Evolutionary conservation across 1,140 invertebrate species (phyloP).

Genomic region (Cylas formicarius): DNA sequence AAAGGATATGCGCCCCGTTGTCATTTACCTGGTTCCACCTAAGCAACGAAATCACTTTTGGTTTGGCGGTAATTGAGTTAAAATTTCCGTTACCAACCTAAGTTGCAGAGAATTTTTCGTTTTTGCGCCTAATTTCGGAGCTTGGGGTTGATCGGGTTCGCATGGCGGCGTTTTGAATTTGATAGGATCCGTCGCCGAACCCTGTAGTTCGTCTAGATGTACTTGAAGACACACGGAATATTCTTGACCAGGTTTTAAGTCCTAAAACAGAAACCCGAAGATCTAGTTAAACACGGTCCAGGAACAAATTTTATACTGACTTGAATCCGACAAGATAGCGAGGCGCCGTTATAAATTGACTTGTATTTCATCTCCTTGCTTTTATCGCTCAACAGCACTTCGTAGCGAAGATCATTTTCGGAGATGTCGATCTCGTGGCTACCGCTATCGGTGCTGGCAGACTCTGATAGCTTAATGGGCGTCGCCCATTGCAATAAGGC

Average conservation of each 20-base stretch:
- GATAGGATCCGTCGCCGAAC: slow-evolving; percentile 45
- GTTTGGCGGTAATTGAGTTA: neutral
- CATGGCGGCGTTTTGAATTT: slow-evolving; percentile 58
- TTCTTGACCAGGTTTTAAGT: slow-evolving; percentile 72
- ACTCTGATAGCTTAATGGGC: slow-evolving; percentile 53
- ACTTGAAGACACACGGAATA: slow-evolving; percentile 64
- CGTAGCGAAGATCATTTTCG: slow-evolving; percentile 62
- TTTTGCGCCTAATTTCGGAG: slow-evolving; percentile 52
- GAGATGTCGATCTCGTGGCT: slow-evolving; percentile 42
- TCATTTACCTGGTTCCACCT: slow-evolving; percentile 62
- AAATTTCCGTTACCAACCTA: slow-evolving; percentile 7
- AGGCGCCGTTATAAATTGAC: slow-evolving; percentile 65
- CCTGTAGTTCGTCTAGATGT: slow-evolving; percentile 47
- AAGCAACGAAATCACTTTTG: neutral
- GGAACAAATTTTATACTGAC: neutral
- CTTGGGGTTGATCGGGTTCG: slow-evolving; percentile 54
- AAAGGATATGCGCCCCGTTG: slow-evolving; percentile 69
- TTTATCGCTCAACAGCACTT: slow-evolving; percentile 68
- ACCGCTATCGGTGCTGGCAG: slow-evolving; percentile 39
- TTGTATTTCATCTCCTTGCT: slow-evolving; percentile 70
- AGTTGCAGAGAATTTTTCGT: slow-evolving; percentile 53
- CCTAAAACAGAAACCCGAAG: slow-evolving; percentile 31
- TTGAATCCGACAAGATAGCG: slow-evolving; percentile 62
- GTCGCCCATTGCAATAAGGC: slow-evolving; percentile 72
- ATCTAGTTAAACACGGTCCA: neutral